phyloP scores from a whole-genome alignment of 1,140 invertebrate genomes.

The Brachionus sp. region DNA sequence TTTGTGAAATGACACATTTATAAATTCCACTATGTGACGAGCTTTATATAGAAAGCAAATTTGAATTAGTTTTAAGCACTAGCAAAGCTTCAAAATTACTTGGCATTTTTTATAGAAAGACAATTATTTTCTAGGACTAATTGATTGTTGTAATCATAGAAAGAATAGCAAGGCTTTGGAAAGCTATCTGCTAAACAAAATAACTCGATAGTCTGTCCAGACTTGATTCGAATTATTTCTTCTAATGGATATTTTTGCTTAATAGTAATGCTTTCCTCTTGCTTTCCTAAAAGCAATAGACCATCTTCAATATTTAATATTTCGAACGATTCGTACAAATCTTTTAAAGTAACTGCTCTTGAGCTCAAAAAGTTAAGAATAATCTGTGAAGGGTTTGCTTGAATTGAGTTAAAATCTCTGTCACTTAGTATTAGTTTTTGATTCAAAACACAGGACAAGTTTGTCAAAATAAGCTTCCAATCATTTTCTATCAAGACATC shows the following conservation, averaged over 20 bases:
- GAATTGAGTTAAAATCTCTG: neutral
- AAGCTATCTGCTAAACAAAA: conserved; percentile 7
- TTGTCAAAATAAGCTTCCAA: neutral
- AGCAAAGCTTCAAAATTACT: neutral
- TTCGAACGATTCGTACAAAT: conserved; percentile 18
- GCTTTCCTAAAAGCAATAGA: neutral
- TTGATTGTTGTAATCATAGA: conserved; percentile 22
- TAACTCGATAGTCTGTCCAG: neutral
- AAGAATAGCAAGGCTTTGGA: neutral
- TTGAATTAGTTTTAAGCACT: neutral
- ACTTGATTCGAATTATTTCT: neutral
- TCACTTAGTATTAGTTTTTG: neutral
- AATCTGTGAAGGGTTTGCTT: neutral
- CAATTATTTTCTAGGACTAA: neutral
- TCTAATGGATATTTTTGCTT: neutral
- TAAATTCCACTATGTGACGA: neutral
- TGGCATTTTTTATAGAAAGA: conserved; percentile 1
- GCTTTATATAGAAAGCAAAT: neutral
- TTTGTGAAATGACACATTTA: conserved; percentile 30
- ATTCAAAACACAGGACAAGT: neutral
- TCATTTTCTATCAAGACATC: neutral
- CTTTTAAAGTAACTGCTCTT: neutral
- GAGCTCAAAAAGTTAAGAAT: conserved; percentile 13
- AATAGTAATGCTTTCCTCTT: neutral
- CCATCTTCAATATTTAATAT: conserved; percentile 12